Base-by-base conservation (phyloP, 2,113 vertebrate genomes). In the Leptodactylus fuscus region DNA sequence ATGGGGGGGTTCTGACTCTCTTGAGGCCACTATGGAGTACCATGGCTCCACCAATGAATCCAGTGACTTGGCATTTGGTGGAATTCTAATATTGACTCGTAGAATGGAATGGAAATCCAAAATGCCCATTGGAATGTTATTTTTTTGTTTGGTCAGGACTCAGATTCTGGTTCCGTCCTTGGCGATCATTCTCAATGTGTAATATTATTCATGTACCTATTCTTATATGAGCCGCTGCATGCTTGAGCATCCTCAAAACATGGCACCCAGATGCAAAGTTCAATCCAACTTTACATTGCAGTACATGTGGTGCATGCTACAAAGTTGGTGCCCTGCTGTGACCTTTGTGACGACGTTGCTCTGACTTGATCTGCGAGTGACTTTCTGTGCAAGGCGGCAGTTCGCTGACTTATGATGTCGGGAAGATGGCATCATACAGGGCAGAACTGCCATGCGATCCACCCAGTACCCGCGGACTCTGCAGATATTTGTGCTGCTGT, bases 301-400 rank as follows among this genome's bases (percentile, higher is more conserved):
- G 16, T 41, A 44, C n/a, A 44, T 24, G 51, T 78, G 76, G 76
- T 80, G 74, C 74, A 44, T 80, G 34, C 36, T 27, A 11, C 77
- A 55, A 78, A 78, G 75, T 53, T 36, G 32, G 75, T 38, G 15
- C 15, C 46, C 46, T 75, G 74, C 46, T 75, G 74, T 53, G 74
- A 53, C 48, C 48, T 20, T 36, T 36, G 49, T 76, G 73, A 48
- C 73, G 29, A 49, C 24, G 3, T 77, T 36, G 49, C 48, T 38
- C 32, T 9, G n/a, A n/a, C n/a, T n/a, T n/a, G n/a, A 27, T 24
- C 53, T 80, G 36, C 12, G n/a, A 24, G 32, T 34, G 44, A 15
- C 71, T 29, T 6, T 29, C 11, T 9, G 24, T 29, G 8, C 36
- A 15, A 22, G 34, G 11, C 0, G 24, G 77, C 36, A 18, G 77